Evolutionary conservation across 2,888 invertebrate genomes (phyloP).

Genomic region (Ophion ellenae): DNA sequence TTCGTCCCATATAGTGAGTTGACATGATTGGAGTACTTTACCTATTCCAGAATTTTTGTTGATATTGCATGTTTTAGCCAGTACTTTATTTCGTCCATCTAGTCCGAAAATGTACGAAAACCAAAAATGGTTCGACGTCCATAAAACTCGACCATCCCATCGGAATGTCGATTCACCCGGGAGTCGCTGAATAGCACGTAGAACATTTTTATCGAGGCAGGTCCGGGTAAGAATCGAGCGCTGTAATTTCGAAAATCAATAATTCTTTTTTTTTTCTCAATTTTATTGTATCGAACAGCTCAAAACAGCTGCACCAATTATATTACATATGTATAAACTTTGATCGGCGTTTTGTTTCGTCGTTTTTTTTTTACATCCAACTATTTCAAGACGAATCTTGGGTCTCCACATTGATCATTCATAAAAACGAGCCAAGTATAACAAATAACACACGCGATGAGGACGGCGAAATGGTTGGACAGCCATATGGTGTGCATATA

Average conservation of each 20-base stretch:
- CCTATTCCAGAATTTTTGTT: too few species aligned
- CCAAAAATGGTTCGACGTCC: too few species aligned
- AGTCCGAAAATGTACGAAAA: too few species aligned
- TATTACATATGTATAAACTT: constrained; percentile 83
- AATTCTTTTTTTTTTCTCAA: constrained; percentile 25
- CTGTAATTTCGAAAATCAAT: not conserved
- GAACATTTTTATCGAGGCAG: not conserved
- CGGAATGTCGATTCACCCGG: too few species aligned
- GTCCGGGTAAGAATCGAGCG: not conserved
- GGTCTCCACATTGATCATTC: constrained; percentile 70
- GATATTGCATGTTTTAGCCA: too few species aligned
- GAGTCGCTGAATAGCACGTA: not conserved
- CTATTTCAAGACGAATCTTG: constrained; percentile 68
- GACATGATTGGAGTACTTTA: too few species aligned
- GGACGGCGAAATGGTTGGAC: constrained; percentile 48
- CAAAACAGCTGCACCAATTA: constrained; percentile 76
- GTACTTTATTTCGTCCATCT: too few species aligned
- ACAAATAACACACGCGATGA: constrained; percentile 68
- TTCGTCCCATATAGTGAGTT: too few species aligned
- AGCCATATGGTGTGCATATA: constrained; percentile 4
- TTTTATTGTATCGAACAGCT: constrained; percentile 80
- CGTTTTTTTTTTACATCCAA: constrained; percentile 61
- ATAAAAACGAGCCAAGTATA: constrained; percentile 52
- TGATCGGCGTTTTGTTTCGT: constrained; percentile 77
- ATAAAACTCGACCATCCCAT: too few species aligned